These are phyloP conservation scores for Steatornis caripensis DNA, from an alignment of 2,113 vertebrate species.

Conservation along the genomic window DNA sequence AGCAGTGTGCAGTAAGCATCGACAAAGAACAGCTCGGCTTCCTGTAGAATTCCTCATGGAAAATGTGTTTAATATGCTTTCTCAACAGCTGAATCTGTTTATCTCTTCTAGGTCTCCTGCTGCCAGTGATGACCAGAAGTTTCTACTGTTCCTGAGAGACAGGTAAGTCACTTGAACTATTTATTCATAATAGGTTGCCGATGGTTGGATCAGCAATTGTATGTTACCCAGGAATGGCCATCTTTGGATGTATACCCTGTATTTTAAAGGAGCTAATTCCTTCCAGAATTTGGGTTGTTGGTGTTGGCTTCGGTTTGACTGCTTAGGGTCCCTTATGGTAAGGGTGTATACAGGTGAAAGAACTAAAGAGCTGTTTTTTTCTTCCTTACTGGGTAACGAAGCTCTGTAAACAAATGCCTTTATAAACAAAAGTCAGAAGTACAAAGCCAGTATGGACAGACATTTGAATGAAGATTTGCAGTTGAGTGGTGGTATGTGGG, in stretches of 20 bases:
- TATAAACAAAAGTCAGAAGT: too few relatives aligned
- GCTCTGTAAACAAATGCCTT: neutral
- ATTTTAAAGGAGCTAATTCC: neutral
- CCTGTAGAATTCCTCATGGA: neutral
- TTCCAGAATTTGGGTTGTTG: neutral
- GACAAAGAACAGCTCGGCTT: neutral
- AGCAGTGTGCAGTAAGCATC: neutral
- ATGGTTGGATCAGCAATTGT: too few relatives aligned
- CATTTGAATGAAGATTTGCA: neutral
- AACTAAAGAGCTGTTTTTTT: neutral
- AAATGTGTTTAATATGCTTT: neutral
- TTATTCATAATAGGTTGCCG: neutral
- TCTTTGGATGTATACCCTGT: neutral
- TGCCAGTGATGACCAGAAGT: neutral
- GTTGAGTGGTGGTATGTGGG: too few relatives aligned
- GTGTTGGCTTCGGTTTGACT: neutral
- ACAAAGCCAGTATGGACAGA: neutral
- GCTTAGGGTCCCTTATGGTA: rapidly evolving
- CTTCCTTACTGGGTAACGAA: neutral
- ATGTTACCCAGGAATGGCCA: rapidly evolving
- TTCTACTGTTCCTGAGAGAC: neutral
- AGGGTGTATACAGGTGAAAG: neutral
- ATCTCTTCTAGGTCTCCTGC: neutral
- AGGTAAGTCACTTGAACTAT: rapidly evolving
- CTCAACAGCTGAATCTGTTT: neutral